Evolutionary conservation across 2,113 vertebrate species (phyloP).

Genomic region (Rhynchomys soricoides): DNA sequence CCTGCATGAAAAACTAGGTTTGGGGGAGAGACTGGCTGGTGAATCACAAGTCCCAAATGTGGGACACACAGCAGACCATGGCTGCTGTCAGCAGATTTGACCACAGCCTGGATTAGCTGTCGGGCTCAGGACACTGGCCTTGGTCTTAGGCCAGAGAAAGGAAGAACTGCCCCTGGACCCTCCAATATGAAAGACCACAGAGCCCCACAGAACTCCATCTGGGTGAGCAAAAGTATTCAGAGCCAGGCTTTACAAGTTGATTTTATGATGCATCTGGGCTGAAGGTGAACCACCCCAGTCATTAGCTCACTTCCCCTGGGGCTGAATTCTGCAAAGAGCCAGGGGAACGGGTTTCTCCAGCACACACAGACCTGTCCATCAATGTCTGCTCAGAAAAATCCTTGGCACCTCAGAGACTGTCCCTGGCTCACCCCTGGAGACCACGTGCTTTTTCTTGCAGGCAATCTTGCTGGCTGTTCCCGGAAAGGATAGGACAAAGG

Average conservation of each 20-base stretch:
- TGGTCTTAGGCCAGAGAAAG: slow-evolving; percentile 24
- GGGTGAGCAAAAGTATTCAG: slow-evolving; percentile 36
- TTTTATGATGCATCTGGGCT: slow-evolving; percentile 68
- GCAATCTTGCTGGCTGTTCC: slow-evolving; percentile 57
- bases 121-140: slow-evolving; percentile 23
- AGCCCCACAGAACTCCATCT: slow-evolving; percentile 45
- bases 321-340: slow-evolving; percentile 64
- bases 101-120: slow-evolving; percentile 39
- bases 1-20: slow-evolving; percentile 35
- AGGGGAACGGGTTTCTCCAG: slow-evolving; percentile 45
- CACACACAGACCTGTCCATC: slow-evolving; percentile 72
- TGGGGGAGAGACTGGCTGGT: slow-evolving; percentile 2
- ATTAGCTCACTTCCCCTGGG: slow-evolving; percentile 74
- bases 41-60: slow-evolving; percentile 69
- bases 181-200: neutral
- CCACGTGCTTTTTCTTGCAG: slow-evolving; percentile 61
- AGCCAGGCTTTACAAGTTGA: slow-evolving; percentile 56
- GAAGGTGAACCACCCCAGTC: slow-evolving; percentile 63
- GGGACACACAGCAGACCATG: slow-evolving; percentile 57
- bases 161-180: neutral
- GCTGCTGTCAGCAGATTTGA: slow-evolving; percentile 41
- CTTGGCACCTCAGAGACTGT: slow-evolving; percentile 68
- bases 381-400: slow-evolving; percentile 53
- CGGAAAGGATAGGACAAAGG: slow-evolving; percentile 46
- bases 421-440: slow-evolving; percentile 74